Percentiles rank a stretch among this genome's conserved stretches.
Conservation (phyloP, 2,113 vertebrate species). For the Leptodactylus fuscus region DNA sequence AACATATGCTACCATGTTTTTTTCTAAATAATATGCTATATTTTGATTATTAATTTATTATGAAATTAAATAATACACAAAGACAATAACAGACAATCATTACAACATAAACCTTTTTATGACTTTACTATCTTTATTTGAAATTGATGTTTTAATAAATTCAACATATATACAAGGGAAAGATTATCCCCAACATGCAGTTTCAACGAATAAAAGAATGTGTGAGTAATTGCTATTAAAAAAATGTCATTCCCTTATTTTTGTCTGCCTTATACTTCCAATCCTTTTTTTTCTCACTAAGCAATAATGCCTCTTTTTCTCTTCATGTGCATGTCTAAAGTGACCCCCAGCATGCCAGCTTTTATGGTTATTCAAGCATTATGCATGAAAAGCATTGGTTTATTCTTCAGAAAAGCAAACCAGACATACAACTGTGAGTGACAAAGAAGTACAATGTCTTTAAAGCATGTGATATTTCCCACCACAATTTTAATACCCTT, state of each 20-base stretch:
- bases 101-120: too few relatives aligned
- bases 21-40: too few relatives aligned
- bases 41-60: too few relatives aligned
- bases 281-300: slow-evolving; percentile 6
- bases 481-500: slow-evolving; percentile 21
- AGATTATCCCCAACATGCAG: background rate
- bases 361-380: slow-evolving; percentile 53
- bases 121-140: too few relatives aligned
- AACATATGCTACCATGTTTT: too few relatives aligned
- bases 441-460: slow-evolving; percentile 48
- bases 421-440: slow-evolving; percentile 34
- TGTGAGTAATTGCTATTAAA: slow-evolving; percentile 45
- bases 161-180: too few relatives aligned
- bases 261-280: slow-evolving; percentile 29
- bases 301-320: slow-evolving; percentile 30
- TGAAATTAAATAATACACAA: too few relatives aligned
- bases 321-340: slow-evolving; percentile 48
- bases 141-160: too few relatives aligned
- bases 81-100: too few relatives aligned
- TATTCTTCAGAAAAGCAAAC: slow-evolving; percentile 51
- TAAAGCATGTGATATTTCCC: slow-evolving; percentile 38
- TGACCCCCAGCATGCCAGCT: slow-evolving; percentile 50
- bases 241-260: slow-evolving; percentile 34
- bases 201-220: slow-evolving; percentile 1
- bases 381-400: slow-evolving; percentile 33